Evolutionary conservation across 2,888 invertebrate genomes (phyloP).

Genomic region (Clistopyga incitator): DNA sequence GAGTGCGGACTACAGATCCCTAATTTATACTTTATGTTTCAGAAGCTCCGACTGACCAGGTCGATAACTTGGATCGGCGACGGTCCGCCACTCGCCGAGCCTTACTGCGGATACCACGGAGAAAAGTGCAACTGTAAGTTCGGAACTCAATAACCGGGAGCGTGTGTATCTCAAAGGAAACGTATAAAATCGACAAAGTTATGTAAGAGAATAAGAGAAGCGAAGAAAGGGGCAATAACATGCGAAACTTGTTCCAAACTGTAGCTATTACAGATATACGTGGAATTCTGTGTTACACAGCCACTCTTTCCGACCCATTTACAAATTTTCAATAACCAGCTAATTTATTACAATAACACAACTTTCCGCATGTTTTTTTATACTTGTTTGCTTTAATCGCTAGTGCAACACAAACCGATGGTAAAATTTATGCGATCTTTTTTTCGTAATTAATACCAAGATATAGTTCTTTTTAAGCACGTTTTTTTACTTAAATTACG

Average conservation of each 20-base stretch:
- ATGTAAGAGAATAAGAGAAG: not conserved
- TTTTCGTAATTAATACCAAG: too few species aligned
- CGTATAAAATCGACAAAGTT: not conserved
- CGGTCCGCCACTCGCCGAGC: conserved; percentile 92
- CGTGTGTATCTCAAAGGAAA: not conserved
- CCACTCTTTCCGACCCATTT: too few species aligned
- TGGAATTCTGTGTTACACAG: not conserved
- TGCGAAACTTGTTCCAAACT: not conserved
- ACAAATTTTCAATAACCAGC: too few species aligned
- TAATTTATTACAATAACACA: too few species aligned
- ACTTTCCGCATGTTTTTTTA: too few species aligned
- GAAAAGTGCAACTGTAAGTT: conserved; percentile 96
- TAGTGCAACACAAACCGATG: too few species aligned
- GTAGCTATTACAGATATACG: not conserved
- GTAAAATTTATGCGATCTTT: too few species aligned
- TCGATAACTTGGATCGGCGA: conserved; percentile 92
- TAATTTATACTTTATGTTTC: conserved; percentile 72
- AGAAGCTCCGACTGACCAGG: conserved; percentile 91
- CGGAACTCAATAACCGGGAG: conserved; percentile 31
- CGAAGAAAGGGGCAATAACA: not conserved
- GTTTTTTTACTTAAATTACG: too few species aligned
- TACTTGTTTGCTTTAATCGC: too few species aligned
- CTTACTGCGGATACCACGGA: conserved; percentile 94
- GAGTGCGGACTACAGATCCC: conserved; percentile 1
- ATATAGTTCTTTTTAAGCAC: too few species aligned